These are phyloP conservation scores for Nasonia longicornis DNA, from an alignment of 1,140 invertebrate species.

Conservation along the genomic window DNA sequence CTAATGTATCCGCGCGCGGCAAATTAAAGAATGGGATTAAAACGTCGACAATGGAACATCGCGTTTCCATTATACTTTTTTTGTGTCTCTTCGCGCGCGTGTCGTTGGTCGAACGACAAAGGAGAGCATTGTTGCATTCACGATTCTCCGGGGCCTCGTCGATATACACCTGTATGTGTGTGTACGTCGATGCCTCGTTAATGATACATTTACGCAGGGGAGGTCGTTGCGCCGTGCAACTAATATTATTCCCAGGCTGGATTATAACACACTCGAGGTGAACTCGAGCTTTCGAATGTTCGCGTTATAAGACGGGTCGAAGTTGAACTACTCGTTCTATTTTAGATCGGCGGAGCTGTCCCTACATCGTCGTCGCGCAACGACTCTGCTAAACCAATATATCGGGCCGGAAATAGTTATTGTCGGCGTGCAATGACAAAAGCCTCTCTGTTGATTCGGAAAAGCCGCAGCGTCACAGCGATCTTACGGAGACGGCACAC, in stretches of 20 bases:
- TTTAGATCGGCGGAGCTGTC: background rate
- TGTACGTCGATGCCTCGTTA: background rate
- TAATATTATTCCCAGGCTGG: background rate
- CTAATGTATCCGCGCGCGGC: background rate
- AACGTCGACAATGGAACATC: background rate
- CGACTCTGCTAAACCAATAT: too few relatives aligned
- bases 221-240: background rate
- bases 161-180: background rate
- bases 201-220: background rate
- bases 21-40: constrained; percentile 4
- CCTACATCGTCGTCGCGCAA: background rate
- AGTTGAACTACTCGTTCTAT: background rate
- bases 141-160: background rate
- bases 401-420: background rate
- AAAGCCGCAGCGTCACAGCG: constrained; percentile 7
- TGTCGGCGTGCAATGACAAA: background rate
- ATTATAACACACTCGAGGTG: background rate
- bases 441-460: background rate
- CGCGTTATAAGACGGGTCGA: background rate
- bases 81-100: background rate
- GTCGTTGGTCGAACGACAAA: background rate
- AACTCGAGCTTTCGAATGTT: background rate
- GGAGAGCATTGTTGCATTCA: background rate
- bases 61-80: background rate
- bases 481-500: background rate